Evolutionary conservation across 2,797 vertebrate species (phyloP), one percentile per base, ranked within the genome.

Genomic region (Danio albolineatus): DNA sequence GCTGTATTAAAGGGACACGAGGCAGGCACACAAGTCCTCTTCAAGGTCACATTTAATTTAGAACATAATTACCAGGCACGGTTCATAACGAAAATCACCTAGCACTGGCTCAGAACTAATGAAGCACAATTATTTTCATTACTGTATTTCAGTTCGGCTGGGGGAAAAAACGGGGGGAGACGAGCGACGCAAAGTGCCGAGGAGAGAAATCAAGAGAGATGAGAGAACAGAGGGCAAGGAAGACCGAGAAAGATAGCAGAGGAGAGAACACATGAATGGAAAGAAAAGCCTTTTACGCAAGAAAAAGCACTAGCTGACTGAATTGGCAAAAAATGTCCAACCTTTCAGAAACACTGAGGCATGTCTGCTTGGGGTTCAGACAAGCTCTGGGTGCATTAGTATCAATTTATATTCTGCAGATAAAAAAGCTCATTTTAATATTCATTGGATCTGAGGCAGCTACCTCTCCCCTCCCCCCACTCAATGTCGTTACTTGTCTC

Each of bases 41-140:
- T 96, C 96, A 97, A 99, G 98, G 97, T 99, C 96, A 97, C 95
- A 96, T 96, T 96, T 97, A 97, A 99, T 98, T 98, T 98, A 97
- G 96, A 97, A 95, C 94, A 95, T 98, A 99, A 99, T 99, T 99
- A 96, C 96, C 96, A 98, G 97, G 97, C 96, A 96, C 95, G 94
- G 94, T 96, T 98, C 96, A 96, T 97, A 98, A 98, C 96, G 96
- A 96, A 96, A 96, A 96, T 67, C 83, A 83, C 83, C 86, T 84
- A 84, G 76, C 77, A 59, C 80, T 65, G 80, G 83, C 70, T 96
- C 94, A 94, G 96, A 96, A 97, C 97, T 84, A 84, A 85, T 85
- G 96, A 95, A 94, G 94, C 94, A 93, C 91, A 93, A 95, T 95
- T 95, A 95, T 94, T 95, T 94, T 95, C 95, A 95, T 94, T 94